phyloP scores from a whole-genome alignment of 2,797 vertebrate species.

The Mus spretus region DNA sequence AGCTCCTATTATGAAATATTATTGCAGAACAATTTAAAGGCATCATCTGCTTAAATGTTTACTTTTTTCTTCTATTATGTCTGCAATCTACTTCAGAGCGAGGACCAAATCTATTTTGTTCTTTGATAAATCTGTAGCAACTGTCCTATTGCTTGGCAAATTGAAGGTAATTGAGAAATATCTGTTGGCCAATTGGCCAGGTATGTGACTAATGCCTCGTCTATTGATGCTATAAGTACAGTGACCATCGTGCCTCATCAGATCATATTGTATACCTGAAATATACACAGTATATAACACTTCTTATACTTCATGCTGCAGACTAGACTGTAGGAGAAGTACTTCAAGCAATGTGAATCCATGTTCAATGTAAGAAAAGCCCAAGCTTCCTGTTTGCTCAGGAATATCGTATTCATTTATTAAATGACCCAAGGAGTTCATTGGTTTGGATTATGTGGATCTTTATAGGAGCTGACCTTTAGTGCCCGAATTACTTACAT shows the following conservation, averaged over 20 bases:
- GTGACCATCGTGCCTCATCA: background rate
- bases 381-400: background rate
- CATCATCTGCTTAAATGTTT: background rate
- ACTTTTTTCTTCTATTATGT: slow-evolving; percentile 11
- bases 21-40: background rate
- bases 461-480: background rate
- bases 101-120: background rate
- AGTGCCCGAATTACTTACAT: background rate
- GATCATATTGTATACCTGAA: background rate
- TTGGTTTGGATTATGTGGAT: slow-evolving; percentile 7
- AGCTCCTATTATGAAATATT: background rate
- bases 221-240: background rate
- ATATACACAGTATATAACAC: background rate
- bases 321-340: background rate
- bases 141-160: background rate
- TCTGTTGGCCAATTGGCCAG: background rate
- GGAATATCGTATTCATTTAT: slow-evolving; percentile 19
- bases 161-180: slow-evolving; percentile 16
- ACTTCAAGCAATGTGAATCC: background rate
- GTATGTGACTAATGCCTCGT: background rate
- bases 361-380: background rate
- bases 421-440: background rate
- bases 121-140: slow-evolving; percentile 20
- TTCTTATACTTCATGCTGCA: background rate
- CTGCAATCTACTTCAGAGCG: background rate